A percentile compares a stretch with the other conserved stretches of the same genome.
phyloP scores from a whole-genome alignment of 2,888 invertebrate species.

The Himalopsyche kuldschensis region DNA sequence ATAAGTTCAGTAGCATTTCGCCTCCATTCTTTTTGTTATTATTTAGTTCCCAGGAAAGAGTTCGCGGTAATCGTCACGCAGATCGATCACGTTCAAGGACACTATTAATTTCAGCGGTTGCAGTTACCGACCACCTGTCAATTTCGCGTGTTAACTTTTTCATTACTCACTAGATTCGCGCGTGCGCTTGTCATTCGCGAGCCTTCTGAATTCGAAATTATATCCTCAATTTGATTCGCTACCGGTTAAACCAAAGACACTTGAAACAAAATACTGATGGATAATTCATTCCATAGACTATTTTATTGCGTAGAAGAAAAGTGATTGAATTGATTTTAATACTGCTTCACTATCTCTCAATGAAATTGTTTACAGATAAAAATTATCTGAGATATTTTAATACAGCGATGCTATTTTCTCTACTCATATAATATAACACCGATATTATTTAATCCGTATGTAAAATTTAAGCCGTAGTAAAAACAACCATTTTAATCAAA shows the following conservation, averaged over 20 bases:
- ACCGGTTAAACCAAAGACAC: background rate
- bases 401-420: too few relatives aligned
- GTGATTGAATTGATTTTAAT: background rate
- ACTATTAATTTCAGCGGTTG: background rate
- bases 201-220: constrained; percentile 3
- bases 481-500: too few relatives aligned
- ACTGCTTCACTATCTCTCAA: too few relatives aligned
- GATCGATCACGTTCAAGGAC: background rate
- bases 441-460: too few relatives aligned
- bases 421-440: too few relatives aligned
- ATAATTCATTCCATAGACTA: background rate
- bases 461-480: too few relatives aligned
- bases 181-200: background rate
- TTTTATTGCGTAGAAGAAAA: background rate
- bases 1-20: too few relatives aligned
- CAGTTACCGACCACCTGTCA: background rate
- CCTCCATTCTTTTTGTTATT: background rate
- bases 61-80: background rate
- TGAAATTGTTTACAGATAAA: too few relatives aligned
- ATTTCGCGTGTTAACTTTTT: constrained; percentile 1
- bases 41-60: background rate
- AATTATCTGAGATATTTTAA: too few relatives aligned
- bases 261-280: background rate
- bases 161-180: background rate
- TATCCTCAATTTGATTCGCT: background rate